Evolutionary conservation across 1,140 invertebrate species (phyloP).

Genomic region (Dysdera silvatica): DNA sequence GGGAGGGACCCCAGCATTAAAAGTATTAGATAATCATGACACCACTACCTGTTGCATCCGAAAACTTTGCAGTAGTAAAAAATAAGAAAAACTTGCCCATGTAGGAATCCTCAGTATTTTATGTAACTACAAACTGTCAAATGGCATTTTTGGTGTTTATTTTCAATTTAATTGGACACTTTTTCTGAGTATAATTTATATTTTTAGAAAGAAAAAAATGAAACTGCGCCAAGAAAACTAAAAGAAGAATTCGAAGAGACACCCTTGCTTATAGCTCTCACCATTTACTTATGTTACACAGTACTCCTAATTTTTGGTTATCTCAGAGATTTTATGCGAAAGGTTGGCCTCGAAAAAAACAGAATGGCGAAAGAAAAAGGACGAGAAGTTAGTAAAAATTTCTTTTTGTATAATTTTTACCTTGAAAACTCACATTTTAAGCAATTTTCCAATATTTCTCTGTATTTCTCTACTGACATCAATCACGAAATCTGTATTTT

Average conservation of each 20-base stretch:
- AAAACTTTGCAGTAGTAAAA: no score
- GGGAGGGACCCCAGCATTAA: no score
- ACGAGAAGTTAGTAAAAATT: slow-evolving; percentile 32
- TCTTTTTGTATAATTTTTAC: not conserved
- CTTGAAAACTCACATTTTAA: not conserved
- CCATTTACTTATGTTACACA: slow-evolving; percentile 33
- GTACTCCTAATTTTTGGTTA: slow-evolving; percentile 46
- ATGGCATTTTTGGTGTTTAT: no score
- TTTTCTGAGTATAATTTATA: no score
- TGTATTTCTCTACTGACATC: not conserved
- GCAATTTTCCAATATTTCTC: not conserved
- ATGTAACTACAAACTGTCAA: no score
- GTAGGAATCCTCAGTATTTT: no score
- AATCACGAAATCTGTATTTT: not conserved
- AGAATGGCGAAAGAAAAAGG: slow-evolving; percentile 40
- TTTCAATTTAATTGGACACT: no score
- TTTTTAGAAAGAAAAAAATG: no score
- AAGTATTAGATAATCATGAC: no score
- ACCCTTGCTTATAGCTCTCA: slow-evolving; percentile 31
- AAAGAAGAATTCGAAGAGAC: slow-evolving; percentile 34
- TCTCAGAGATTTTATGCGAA: slow-evolving; percentile 45
- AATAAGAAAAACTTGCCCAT: no score
- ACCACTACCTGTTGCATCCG: no score
- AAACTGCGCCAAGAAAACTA: slow-evolving; percentile 1
- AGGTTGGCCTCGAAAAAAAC: slow-evolving; percentile 43